Conservation (phyloP, 2,113 vertebrate species). For the Ploceus nigricollis region DNA sequence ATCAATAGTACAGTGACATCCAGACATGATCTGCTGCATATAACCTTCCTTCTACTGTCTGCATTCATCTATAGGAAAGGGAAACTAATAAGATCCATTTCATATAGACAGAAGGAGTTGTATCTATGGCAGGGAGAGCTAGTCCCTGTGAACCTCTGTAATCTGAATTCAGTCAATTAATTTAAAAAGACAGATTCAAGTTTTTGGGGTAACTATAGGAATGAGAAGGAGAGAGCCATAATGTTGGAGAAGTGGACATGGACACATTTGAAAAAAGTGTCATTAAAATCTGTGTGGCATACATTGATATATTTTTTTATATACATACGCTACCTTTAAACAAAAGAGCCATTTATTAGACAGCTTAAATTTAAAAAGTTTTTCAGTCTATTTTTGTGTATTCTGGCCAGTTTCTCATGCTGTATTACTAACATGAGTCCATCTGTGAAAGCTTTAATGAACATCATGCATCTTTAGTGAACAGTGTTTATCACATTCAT, state of each 20-base stretch:
- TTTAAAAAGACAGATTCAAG: not conserved
- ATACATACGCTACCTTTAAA: not conserved
- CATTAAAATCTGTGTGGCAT: not conserved
- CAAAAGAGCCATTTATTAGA: not conserved
- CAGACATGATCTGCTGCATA: not conserved
- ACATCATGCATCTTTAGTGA: not conserved
- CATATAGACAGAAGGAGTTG: not conserved
- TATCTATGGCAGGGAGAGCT: not conserved
- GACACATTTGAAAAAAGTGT: not conserved
- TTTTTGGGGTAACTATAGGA: fast-evolving
- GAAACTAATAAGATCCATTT: not conserved
- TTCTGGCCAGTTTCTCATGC: not conserved
- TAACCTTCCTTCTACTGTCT: not conserved
- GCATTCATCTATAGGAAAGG: not conserved
- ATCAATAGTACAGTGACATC: not conserved
- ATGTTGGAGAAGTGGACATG: not conserved
- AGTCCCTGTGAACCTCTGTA: not conserved
- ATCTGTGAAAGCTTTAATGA: not conserved
- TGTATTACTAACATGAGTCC: not conserved
- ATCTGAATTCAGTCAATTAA: not conserved
- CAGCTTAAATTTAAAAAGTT: not conserved
- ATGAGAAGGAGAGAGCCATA: not conserved
- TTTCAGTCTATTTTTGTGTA: not conserved
- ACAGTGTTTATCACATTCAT: not conserved
- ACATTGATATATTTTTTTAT: not conserved